A percentile compares a stretch with the other conserved stretches of the same genome.
These are phyloP conservation scores for Creontiades dilutus DNA, from an alignment of 2,888 invertebrate species.

Conservation along the genomic window DNA sequence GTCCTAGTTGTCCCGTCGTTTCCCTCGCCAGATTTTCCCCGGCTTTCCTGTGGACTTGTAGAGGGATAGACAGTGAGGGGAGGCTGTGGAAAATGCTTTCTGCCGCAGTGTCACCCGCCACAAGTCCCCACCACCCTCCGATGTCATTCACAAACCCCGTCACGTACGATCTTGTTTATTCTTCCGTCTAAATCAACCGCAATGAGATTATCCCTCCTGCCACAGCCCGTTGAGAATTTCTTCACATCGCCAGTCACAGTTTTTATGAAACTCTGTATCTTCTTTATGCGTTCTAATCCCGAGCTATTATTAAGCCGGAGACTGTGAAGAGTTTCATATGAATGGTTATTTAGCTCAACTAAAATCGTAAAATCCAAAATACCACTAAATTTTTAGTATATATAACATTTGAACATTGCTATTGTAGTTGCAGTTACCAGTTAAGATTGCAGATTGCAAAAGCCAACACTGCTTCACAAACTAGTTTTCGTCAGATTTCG, in stretches of 20 bases:
- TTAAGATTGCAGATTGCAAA: no score
- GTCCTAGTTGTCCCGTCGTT: neutral
- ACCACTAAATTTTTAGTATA: no score
- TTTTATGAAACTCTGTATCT: neutral
- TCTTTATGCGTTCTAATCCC: neutral
- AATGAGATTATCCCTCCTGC: constrained; percentile 30
- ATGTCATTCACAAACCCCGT: constrained; percentile 12
- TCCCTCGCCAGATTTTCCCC: constrained; percentile 14
- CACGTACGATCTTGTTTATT: constrained; percentile 39
- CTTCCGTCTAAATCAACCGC: constrained; percentile 39
- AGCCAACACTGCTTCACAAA: no score
- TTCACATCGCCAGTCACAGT: neutral
- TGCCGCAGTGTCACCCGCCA: constrained; percentile 32
- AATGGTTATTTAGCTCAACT: no score
- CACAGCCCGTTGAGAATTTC: constrained; percentile 7
- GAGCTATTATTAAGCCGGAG: no score
- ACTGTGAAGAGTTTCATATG: no score
- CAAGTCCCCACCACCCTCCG: neutral
- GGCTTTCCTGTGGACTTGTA: neutral
- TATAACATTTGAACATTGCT: no score
- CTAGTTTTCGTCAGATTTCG: no score
- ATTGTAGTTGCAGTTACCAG: no score
- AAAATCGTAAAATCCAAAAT: no score
- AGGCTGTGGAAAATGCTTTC: neutral
- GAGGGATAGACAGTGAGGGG: neutral